phyloP scores from a whole-genome alignment of 2,888 invertebrate genomes.

The Pyrocoelia pectoralis region DNA sequence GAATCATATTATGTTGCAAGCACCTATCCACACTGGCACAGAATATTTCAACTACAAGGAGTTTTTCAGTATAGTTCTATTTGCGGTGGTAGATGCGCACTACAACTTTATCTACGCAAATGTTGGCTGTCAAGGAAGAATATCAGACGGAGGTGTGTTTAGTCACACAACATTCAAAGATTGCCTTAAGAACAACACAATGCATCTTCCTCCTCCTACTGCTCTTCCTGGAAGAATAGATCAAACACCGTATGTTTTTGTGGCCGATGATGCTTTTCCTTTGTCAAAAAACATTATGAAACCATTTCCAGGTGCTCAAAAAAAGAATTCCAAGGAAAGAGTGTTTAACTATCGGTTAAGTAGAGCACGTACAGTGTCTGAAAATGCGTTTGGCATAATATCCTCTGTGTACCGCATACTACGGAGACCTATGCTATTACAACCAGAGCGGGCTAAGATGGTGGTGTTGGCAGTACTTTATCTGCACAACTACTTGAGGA shows the following conservation, averaged over 20 bases:
- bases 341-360: too few relatives aligned
- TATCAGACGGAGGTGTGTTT: too few relatives aligned
- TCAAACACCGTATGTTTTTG: neutral
- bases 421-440: neutral
- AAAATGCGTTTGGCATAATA: neutral
- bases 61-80: slow-evolving; percentile 2
- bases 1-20: neutral
- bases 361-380: too few relatives aligned
- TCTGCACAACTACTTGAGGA: neutral
- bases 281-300: neutral
- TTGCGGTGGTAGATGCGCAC: slow-evolving; percentile 5
- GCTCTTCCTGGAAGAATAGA: neutral
- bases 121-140: too few relatives aligned
- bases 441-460: neutral
- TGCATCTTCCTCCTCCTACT: neutral
- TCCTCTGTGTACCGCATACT: neutral
- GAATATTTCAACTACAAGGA: neutral
- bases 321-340: neutral
- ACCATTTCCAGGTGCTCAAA: neutral
- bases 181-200: neutral
- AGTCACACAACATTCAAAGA: neutral
- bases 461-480: neutral
- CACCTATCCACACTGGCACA: neutral
- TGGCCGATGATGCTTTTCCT: neutral
- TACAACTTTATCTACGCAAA: neutral